Base-by-base conservation (phyloP, 2,888 invertebrate species). In the Zygogramma bicolorata region DNA sequence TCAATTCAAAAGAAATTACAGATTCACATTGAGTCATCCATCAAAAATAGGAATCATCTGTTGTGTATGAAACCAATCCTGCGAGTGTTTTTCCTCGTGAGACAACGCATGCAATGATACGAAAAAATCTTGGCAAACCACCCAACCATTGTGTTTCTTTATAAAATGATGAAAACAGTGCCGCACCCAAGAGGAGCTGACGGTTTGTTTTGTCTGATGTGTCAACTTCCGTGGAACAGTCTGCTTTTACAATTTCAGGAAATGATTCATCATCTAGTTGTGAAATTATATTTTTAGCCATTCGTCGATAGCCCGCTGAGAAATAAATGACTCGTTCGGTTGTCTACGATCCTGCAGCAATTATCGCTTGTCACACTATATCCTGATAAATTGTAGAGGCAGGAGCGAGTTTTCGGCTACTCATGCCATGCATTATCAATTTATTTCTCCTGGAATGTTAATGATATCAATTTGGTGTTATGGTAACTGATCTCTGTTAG, bases 161-260 rank as follows among this genome's bases (percentile, higher is more conserved):
- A 53, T 27, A 53, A 53, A 53, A 25, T 53, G 10, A 53, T 53
- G 10, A 25, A 1, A 53, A 7, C 25, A 27, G 42, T 42, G 15
- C 42, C 42, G 42, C 42, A 42, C 42, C 42, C 42, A 42, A 13
- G 22, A 13, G 5, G 25, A 53, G n/a, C n/a, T 5, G 25, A n/a
- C 25, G n/a, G 53, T 53, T 25, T 53, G 27, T 53, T 53, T 53
- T 53, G 53, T 27, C 27, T 53, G 53, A 53, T 53, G 53, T 53
- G 25, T 22, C 53, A 53, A 53, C 27, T 53, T 53, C 27, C 53
- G 25, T 53, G 53, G n/a, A 53, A 27, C 5, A 53, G 25, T 27
- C 25, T 53, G 7, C n/a, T 13, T 53, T 53, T 4, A 13, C 22
- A 53, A 53, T 27, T 27, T n/a, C 10, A 53, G 53, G n/a, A 53